These are phyloP conservation scores for Myotis yumanensis DNA, from an alignment of 2,113 vertebrate genomes.

Conservation along the genomic window DNA sequence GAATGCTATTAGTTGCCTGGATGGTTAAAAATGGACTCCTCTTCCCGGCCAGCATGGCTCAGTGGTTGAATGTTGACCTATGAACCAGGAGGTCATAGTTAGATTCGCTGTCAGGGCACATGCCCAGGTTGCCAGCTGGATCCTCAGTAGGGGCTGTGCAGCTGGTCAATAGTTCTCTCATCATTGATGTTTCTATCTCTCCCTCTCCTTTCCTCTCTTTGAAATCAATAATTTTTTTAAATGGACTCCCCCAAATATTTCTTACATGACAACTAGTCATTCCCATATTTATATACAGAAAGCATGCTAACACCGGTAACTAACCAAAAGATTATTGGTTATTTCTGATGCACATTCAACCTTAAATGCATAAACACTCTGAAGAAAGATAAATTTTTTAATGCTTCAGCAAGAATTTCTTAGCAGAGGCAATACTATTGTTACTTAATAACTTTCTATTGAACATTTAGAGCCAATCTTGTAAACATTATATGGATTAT, in stretches of 20 bases:
- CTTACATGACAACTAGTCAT: not conserved
- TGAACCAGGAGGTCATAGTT: too few relatives aligned
- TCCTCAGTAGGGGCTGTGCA: too few relatives aligned
- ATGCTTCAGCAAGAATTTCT: not conserved
- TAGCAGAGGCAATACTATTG: not conserved
- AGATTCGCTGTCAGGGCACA: too few relatives aligned
- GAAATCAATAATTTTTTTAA: not conserved
- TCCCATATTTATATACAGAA: not conserved
- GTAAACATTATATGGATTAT: not conserved
- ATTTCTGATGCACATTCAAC: not conserved
- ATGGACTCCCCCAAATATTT: conserved; percentile 67
- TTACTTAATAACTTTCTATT: not conserved
- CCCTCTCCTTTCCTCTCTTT: too few relatives aligned
- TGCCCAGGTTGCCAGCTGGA: too few relatives aligned
- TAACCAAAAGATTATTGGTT: not conserved
- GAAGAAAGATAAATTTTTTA: not conserved
- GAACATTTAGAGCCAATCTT: not conserved
- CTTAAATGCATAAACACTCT: not conserved
- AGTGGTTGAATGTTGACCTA: too few relatives aligned
- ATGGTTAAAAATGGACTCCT: conserved; percentile 74
- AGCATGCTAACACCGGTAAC: not conserved
- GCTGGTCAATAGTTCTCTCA: too few relatives aligned
- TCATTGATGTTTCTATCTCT: too few relatives aligned
- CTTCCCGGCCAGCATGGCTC: not conserved
- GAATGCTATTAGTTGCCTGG: conserved; percentile 59